Evolutionary conservation across 2,888 invertebrate species (phyloP), one percentile per base, ranked within the genome.

Genomic region (Hypomecis atomaria): DNA sequence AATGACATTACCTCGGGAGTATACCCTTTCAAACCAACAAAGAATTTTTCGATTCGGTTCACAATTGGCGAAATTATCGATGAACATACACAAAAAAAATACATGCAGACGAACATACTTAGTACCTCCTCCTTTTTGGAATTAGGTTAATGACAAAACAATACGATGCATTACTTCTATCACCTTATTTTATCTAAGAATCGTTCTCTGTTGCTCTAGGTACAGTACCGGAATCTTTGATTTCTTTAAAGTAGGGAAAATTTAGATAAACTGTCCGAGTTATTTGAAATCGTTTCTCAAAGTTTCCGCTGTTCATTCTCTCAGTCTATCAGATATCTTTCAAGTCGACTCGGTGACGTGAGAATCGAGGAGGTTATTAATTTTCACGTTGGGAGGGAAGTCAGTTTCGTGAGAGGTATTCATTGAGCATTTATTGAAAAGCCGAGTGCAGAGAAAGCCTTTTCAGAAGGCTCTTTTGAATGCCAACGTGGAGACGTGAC

Each of bases 361-460:
- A 64, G 63, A 71, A 70, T 61, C 59, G 74, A 78, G 79, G 36
- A 73, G 75, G 78, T 82, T 86, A 86, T 86, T 85, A 86, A 85
- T 86, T 84, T 81, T 45, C 73, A 76, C 72, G 73, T 70, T 75
- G 78, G 74, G 45, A 36, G 36, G 55, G 40, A 79, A 75, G 73
- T 70, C 78, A 76, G 77, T 81, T 79, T 74, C 72, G 71, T 59
- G 70, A 55, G 33, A 65, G 65, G 59, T 63, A 87, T 87, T 87
- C 85, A 84, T 81, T 76, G 81, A 78, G 81, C 79, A 78, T 85
- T 86, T 87, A 89, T 89, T 88, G 85, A 87, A 85, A 87, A 80
- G 77, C 75, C 77, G 75, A 75, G 71, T 73, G 77, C 73, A 71
- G 66, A 80, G 79, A 82, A 79, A 82, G 82, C 79, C 78, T 83